Evolutionary conservation across 2,797 vertebrate genomes (phyloP), one percentile per base, ranked within the genome.

Genomic region (Anabacerthia variegaticeps): DNA sequence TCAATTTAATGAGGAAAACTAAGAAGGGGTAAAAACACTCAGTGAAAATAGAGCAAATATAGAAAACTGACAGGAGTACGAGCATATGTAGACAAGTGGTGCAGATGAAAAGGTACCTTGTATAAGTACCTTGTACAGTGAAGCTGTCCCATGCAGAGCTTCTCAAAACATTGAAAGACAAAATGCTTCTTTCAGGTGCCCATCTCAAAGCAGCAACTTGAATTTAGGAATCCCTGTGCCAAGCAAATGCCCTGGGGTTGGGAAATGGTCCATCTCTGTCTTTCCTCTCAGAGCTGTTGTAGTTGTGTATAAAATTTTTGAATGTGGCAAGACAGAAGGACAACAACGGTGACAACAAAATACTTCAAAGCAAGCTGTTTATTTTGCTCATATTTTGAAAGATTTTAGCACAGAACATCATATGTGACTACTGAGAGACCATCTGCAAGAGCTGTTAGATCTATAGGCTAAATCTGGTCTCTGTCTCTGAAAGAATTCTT

Each of bases 1-100:
- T 93, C 37, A 46, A 2, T 73, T 41, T 62, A 73, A 81, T 51
- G 17, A 81, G 63, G 36, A 91, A 94, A 89, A 61, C 27, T 72
- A 77, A 69, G 21, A 62, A 6, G 4, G 15, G 2, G 1, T 56
- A 56, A 49, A 81, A 94, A 73, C 10, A 76, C 21, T 62, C 24
- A 8, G 14, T 2, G 2, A 74, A 54, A 94, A 65, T 12, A 49
- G 30, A 88, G 8, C 12, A 71, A 23, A 77, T 74, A 68, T 92
- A 75, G 63, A 69, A 85, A 91, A 74, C 28, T 52, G 23, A 56
- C 8, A 37, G 32, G 34, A 69, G 11, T 55, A 18, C 37, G 19
- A 79, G 11, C 10, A 5, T 54, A 39, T 10, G 15, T n/a, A 36
- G 26, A 26, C n/a, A 87, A 67, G 30, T 28, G 24, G 43, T 84